Base-by-base conservation (phyloP, 2,888 invertebrate genomes). In the Sesia apiformis region DNA sequence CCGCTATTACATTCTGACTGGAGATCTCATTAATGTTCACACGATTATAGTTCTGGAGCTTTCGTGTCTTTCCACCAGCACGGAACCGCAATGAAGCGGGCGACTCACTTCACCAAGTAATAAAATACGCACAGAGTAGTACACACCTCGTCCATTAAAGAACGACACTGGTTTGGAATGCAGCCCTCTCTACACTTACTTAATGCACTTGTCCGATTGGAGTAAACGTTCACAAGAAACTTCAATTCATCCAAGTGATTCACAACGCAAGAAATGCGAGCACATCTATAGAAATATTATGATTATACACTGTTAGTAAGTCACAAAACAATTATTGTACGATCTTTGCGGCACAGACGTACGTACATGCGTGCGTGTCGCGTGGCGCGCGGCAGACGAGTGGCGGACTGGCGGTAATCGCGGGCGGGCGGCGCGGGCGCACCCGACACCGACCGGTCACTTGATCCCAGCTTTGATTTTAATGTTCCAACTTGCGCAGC, bases 141-240 rank as follows among this genome's bases (percentile, higher is more conserved):
- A 81, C 79, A 81, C 85, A 84, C 83, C 78, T 76, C 78, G 84
- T 81, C 82, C 84, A 82, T 81, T 84, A 81, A 81, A 79, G 81
- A 85, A 81, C 86, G 83, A 82, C 87, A 88, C 86, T 81, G 85
- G 86, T 81, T 84, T 75, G 87, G 88, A 88, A 89, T 88, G 88
- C 79, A 80, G 84, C 84, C 82, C 83, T 81, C 79, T 80, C 81
- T 66, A 69, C 75, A 77, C 75, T 80, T 72, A 81, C 82, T 78
- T 67, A 73, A 80, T 79, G 79, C 85, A 84, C 81, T 81, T 77
- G 81, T 78, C 70, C 70, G 64, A 65, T 60, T 43, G 55, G 67
- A 70, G 73, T 73, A 74, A 81, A 71, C 67, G 69, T 72, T 70
- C 63, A 64, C 69, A 65, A 67, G 55, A 51, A 55, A 54, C 56